A percentile compares a stretch with the other conserved stretches of the same genome.
These are phyloP conservation scores for Hyphantria cunea DNA, from an alignment of 1,140 invertebrate species.

Conservation along the genomic window DNA sequence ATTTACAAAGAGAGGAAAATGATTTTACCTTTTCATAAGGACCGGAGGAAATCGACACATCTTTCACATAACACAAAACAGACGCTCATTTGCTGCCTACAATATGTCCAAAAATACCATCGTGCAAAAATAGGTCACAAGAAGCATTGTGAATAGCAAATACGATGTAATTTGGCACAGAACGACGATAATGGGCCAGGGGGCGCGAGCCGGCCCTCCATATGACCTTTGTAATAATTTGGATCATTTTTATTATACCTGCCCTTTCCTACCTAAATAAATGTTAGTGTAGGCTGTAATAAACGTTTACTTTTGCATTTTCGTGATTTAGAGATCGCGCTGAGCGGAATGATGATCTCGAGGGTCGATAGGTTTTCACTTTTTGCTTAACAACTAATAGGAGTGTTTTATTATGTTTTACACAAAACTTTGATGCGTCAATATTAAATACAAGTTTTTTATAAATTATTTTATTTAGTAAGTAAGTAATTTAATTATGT, in stretches of 20 bases:
- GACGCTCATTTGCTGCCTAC: slow-evolving; percentile 14
- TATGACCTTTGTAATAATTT: slow-evolving; percentile 36
- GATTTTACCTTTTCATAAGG: too few relatives aligned
- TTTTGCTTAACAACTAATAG: too few relatives aligned
- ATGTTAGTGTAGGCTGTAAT: slow-evolving; percentile 30
- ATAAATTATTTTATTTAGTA: too few relatives aligned
- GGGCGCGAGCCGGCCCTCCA: slow-evolving; percentile 20
- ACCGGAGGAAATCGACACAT: too few relatives aligned
- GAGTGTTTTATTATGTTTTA: too few relatives aligned
- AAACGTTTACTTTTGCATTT: slow-evolving; percentile 28
- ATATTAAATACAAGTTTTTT: too few relatives aligned
- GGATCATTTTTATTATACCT: slow-evolving; percentile 37
- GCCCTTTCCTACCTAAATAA: slow-evolving; percentile 24
- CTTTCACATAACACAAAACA: background rate
- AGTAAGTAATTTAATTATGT: too few relatives aligned
- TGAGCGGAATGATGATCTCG: slow-evolving; percentile 9
- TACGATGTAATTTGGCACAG: slow-evolving; percentile 36
- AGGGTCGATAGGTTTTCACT: too few relatives aligned
- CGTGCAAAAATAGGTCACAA: slow-evolving; percentile 29
- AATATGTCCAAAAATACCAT: slow-evolving; percentile 28
- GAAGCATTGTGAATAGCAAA: slow-evolving; percentile 33
- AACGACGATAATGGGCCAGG: slow-evolving; percentile 32
- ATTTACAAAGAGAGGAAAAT: too few relatives aligned
- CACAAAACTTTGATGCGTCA: too few relatives aligned
- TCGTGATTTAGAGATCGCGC: slow-evolving; percentile 20